Conservation (phyloP, 2,888 invertebrate genomes). For the Bellardia pandia region DNA sequence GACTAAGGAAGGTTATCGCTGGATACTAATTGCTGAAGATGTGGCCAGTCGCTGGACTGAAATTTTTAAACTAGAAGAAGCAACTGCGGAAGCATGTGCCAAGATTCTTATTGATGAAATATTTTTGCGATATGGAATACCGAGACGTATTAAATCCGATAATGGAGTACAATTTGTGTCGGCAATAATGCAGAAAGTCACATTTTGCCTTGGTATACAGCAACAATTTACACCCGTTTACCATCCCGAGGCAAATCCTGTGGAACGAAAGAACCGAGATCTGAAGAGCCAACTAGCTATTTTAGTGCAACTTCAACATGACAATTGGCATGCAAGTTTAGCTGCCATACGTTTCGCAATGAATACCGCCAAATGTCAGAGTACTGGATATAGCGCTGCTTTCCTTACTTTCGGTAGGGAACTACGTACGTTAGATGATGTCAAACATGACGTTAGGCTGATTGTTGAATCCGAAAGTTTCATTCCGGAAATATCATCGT, state of each 20-base stretch:
- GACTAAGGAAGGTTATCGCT: slow-evolving; percentile 69
- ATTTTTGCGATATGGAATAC: slow-evolving; percentile 79
- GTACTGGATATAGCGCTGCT: slow-evolving; percentile 78
- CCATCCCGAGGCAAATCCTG: slow-evolving; percentile 72
- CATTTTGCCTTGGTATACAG: slow-evolving; percentile 62
- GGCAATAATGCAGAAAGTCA: slow-evolving; percentile 78
- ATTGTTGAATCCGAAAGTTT: no score
- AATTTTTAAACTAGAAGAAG: slow-evolving; percentile 77
- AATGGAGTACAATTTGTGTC: slow-evolving; percentile 80
- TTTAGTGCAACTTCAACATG: slow-evolving; percentile 62
- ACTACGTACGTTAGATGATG: not conserved
- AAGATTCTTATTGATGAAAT: slow-evolving; percentile 77
- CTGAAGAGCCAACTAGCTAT: slow-evolving; percentile 53
- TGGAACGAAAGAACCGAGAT: slow-evolving; percentile 67
- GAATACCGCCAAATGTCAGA: slow-evolving; percentile 78
- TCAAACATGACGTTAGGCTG: no score
- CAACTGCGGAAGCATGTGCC: slow-evolving; percentile 78
- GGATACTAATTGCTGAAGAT: slow-evolving; percentile 77
- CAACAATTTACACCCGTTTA: slow-evolving; percentile 70
- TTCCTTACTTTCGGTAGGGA: slow-evolving; percentile 78
- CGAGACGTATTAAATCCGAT: slow-evolving; percentile 78
- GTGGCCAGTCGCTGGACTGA: slow-evolving; percentile 77
- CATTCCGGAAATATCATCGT: no score
- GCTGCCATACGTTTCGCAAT: slow-evolving; percentile 76
- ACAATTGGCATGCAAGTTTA: slow-evolving; percentile 38